phyloP scores from a whole-genome alignment of 2,888 invertebrate species.

The Morpho helenor region DNA sequence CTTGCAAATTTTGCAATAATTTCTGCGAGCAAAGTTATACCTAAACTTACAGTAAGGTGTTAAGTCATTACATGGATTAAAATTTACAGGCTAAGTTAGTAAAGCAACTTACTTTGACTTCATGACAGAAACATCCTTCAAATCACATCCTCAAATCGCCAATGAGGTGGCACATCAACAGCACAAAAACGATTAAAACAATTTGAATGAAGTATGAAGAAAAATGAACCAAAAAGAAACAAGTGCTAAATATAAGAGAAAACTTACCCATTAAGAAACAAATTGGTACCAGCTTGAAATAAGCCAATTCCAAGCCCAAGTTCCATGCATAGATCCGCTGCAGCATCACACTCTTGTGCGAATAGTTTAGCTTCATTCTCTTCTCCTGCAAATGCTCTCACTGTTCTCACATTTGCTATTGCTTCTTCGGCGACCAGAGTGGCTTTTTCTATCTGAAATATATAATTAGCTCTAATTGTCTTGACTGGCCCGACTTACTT shows the following conservation, averaged over 20 bases:
- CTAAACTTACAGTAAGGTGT: too few species aligned
- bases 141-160: too few species aligned
- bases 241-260: background rate
- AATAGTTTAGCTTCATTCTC: conserved; percentile 87
- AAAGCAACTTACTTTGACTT: too few species aligned
- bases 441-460: conserved; percentile 86
- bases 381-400: conserved; percentile 96
- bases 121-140: too few species aligned
- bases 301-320: conserved; percentile 94
- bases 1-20: too few species aligned
- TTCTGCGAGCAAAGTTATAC: too few species aligned
- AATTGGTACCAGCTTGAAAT: conserved; percentile 93
- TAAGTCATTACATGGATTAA: background rate
- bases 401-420: conserved; percentile 94
- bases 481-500: too few species aligned
- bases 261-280: conserved; percentile 86
- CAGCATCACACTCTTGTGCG: conserved; percentile 85
- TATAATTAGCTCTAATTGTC: too few species aligned
- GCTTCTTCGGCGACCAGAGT: conserved; percentile 96
- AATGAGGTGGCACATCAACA: too few species aligned
- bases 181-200: too few species aligned
- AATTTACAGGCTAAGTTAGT: background rate
- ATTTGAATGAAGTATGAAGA: too few species aligned
- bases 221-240: too few species aligned
- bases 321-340: conserved; percentile 85